Base-by-base conservation (phyloP, 2,797 vertebrate genomes). In the Brotula barbata region DNA sequence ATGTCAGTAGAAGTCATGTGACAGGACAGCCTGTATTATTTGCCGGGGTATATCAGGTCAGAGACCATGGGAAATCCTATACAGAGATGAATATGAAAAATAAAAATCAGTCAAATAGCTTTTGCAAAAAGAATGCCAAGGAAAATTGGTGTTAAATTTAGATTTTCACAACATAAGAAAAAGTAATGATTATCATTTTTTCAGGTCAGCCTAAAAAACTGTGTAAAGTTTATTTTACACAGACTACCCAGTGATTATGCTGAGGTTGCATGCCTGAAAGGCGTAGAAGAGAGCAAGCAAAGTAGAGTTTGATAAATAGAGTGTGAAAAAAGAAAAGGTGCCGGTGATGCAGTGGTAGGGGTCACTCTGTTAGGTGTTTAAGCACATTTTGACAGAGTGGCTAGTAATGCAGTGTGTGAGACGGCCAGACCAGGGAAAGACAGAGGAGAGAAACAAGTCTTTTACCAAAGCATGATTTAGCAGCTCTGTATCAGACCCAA, bases 381-480 rank as follows among this genome's bases (percentile, higher is more conserved):
- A 64, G 75, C 69, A 66, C 74, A 75, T 83, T 87, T 64, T 73
- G 68, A 78, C 75, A 36, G 68, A 82, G 61, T 69, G 67, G 66
- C 79, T 78, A 75, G 68, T 63, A 71, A 74, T 78, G 61, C 60
- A 55, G 56, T 64, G 66, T 73, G 71, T 75, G 55, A 70, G 68
- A 78, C 69, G 55, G 31, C 36, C 75, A 63, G 74, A 76, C 48
- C 46, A 68, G 69, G 63, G 70, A 59, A 73, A 71, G 68, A 63
- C 47, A 62, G 59, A 64, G 77, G 71, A 78, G 75, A 57, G 15
- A 78, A 56, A 58, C 20, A 75, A 80, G 62, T 74, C 78, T 57
- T 68, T n/a, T 84, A 82, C 88, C 88, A 88, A 61, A 84, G 63
- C 54, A 63, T 88, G 88, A 91, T 91, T 91, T 91, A 91, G 84